A percentile compares a stretch with the other conserved stretches of the same genome.
Conservation (phyloP, 2,113 vertebrate genomes). For the Spermophilus dauricus region DNA sequence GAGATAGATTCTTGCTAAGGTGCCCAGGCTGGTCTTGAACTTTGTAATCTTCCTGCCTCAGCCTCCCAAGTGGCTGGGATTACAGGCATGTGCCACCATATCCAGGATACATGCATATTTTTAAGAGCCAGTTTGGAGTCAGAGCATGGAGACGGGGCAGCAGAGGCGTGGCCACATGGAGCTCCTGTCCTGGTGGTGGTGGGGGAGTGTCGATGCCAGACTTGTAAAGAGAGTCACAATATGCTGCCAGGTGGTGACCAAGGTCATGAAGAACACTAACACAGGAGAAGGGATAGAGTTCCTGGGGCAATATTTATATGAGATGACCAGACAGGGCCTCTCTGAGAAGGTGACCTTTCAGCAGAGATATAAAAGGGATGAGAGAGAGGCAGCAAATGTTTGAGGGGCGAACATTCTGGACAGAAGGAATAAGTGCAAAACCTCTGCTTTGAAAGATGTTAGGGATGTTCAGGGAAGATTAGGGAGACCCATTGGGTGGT, state of each 20-base stretch:
- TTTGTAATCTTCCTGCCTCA: no score
- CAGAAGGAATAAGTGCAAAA: not conserved
- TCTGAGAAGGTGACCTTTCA: not conserved
- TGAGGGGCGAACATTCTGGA: not conserved
- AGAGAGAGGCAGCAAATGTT: not conserved
- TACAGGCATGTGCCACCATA: no score
- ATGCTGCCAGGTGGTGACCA: not conserved
- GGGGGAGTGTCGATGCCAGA: not conserved
- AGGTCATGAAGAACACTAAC: not conserved
- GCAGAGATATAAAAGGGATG: not conserved
- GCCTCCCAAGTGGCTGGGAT: no score
- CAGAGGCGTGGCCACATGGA: not conserved
- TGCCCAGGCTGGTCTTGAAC: no score
- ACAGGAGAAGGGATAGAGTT: not conserved
- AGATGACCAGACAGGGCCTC: not conserved
- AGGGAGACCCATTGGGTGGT: not conserved
- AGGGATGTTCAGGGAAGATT: not conserved
- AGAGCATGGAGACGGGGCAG: not conserved
- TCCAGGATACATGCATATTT: not conserved
- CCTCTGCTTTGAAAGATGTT: not conserved
- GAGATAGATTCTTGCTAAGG: no score
- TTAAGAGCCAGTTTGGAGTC: not conserved
- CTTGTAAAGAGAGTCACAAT: not conserved
- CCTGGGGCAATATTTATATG: not conserved
- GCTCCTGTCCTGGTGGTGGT: not conserved